Base-by-base conservation (phyloP, 1,140 invertebrate species). In the Halesus radiatus region DNA sequence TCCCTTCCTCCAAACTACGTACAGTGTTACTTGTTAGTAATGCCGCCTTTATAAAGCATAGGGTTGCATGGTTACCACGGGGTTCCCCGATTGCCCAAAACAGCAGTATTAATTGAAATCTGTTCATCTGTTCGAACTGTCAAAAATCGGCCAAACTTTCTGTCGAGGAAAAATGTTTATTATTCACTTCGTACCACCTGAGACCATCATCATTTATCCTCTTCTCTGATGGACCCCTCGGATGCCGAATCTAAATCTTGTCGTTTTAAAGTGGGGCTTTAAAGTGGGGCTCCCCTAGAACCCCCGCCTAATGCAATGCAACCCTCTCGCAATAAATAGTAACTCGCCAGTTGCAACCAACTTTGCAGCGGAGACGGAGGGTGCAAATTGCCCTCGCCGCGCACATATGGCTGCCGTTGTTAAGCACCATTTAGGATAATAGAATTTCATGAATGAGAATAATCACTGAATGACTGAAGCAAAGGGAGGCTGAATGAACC, bases 361-460 rank as follows among this genome's bases (percentile, higher is more conserved):
- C 8, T 13, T 45, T 45, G 10, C 20, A 58, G 52, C 13, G 50
- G 26, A 60, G 79, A 26, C 13, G 50, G 26, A 60, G 79, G 82
- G 79, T 79, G 80, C 76, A 83, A 81, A 79, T 83, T 79, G 82
- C 70, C 53, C 16, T 60, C 56, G 66, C 81, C 76, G 79, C 81
- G 81, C 81, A 62, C 81, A 83, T 83, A 83, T 83, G 81, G 79
- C 76, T 20, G 58, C 73, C 20, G 66, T 77, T 83, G 82, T 77
- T 81, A 81, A 83, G 80, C 79, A 75, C 77, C 82, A 75, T 83
- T 83, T 83, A 83, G 76, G 76, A 83, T 83, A 81, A 83, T 83
- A 79, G 80, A 83, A 79, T 81, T 81, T 66, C 10, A 83, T 83
- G 81, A 80, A 80, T 80, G 70, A 62, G 66, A 50, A 50, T 23